Conservation (phyloP, 2,888 invertebrate species). For the Patella pellucida region DNA sequence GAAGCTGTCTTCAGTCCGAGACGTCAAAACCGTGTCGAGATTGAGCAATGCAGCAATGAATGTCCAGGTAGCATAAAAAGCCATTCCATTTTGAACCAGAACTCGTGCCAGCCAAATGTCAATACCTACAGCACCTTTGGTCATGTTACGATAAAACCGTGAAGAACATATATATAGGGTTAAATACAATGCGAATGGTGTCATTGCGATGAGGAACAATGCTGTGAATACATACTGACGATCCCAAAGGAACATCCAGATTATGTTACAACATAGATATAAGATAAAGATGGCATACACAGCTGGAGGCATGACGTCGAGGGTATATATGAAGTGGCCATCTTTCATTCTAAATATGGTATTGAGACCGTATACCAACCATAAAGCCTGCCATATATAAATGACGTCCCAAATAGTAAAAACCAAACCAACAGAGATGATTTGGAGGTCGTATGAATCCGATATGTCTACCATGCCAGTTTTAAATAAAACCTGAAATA, state of each 20-base stretch:
- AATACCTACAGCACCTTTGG: conserved; percentile 36
- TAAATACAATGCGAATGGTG: conserved; percentile 49
- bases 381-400: background rate
- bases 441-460: background rate
- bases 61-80: conserved; percentile 62
- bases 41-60: conserved; percentile 61
- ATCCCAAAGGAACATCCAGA: conserved; percentile 63
- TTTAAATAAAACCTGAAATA: background rate
- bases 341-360: background rate
- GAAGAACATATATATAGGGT: conserved; percentile 50
- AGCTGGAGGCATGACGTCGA: background rate
- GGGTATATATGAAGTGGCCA: background rate
- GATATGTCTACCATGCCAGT: background rate
- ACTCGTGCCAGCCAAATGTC: conserved; percentile 61
- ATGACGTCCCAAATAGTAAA: background rate
- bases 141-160: conserved; percentile 49
- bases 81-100: conserved; percentile 64
- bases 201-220: conserved; percentile 40
- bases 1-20: conserved; percentile 32
- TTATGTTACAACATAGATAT: conserved; percentile 39
- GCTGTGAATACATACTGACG: conserved; percentile 45
- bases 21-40: conserved; percentile 54
- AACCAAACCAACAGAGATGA: background rate
- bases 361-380: background rate
- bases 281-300: background rate